Conservation (phyloP, 2,113 vertebrate genomes). For the Leptobrachium ailaonicum region DNA sequence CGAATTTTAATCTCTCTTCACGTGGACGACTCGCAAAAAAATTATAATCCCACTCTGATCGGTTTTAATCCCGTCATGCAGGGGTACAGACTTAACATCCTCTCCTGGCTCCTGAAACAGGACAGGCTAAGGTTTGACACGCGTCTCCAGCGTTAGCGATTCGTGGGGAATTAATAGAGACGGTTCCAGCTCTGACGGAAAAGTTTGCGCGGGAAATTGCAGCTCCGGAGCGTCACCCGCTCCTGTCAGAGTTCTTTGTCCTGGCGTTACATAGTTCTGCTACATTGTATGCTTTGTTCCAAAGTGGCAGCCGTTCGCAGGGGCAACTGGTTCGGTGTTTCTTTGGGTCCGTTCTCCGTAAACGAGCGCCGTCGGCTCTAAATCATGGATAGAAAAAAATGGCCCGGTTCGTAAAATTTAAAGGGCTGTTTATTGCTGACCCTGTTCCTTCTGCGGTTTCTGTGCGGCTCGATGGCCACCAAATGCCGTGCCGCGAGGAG, state of each 20-base stretch:
- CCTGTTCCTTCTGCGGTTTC: background rate
- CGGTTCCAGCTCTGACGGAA: too few species aligned
- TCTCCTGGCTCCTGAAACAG: background rate
- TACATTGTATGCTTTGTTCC: background rate
- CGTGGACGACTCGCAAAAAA: too few species aligned
- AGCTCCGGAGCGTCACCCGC: background rate
- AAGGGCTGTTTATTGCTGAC: background rate
- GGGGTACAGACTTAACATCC: background rate
- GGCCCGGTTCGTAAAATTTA: background rate
- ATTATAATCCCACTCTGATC: background rate
- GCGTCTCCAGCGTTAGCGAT: background rate
- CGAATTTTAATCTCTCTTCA: too few species aligned
- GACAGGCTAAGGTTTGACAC: background rate
- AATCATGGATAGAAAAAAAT: background rate
- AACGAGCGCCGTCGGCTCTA: background rate
- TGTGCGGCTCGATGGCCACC: background rate
- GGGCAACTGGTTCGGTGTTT: too few species aligned
- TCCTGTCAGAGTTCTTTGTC: background rate
- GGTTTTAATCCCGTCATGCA: background rate
- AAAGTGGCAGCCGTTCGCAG: background rate
- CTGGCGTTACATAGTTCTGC: background rate
- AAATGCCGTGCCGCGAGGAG: background rate
- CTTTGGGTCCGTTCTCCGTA: background rate
- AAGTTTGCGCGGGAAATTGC: background rate
- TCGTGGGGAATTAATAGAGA: background rate